Base-by-base conservation (phyloP, 2,113 vertebrate genomes). In the Pomatorhinus ruficollis region DNA sequence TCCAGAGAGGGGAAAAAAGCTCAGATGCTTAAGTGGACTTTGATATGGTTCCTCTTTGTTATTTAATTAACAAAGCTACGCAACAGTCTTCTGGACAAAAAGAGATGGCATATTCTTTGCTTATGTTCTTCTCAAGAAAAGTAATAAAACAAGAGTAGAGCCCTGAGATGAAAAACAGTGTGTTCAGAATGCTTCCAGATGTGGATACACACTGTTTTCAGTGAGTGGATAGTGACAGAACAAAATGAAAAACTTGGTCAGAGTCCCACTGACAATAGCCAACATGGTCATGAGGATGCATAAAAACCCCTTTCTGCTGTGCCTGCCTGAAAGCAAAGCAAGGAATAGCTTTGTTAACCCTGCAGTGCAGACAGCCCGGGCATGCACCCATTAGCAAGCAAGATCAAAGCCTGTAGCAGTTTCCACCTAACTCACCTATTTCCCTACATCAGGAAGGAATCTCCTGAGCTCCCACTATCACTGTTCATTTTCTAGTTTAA, bases 131-230 rank as follows among this genome's bases (percentile, higher is more conserved):
- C 75, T 76, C 59, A 74, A 87, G 68, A 76, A 37, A 13, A 69
- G 9, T 39, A 57, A 56, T 11, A 60, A 49, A 66, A 86, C 30
- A 57, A 47, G 28, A 63, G 19, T 31, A 63, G 50, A 66, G 14
- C 19, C 53, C 49, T 61, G 61, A 87, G n/a, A 50, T 45, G 25
- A 49, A 78, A 92, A 89, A 76, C 15, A 40, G 23, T 40, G 33
- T 14, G 20, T 59, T 59, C 23, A 83, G 53, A 93, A 77, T 85
- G 35, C 21, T 95, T 91, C 81, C 91, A 85, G 74, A 71, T 89
- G 50, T 39, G 47, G 28, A 50, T 20, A 50, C 14, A 50, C 4
- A 7, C 23, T 2, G 1, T 64, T 42, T 65, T 31, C 61, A 57
- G n/a, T 8, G 49, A n/a, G 77, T 19, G 23, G n/a, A 69, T 15